phyloP scores from a whole-genome alignment of 1,140 invertebrate species.

The Zophobas atratus region DNA sequence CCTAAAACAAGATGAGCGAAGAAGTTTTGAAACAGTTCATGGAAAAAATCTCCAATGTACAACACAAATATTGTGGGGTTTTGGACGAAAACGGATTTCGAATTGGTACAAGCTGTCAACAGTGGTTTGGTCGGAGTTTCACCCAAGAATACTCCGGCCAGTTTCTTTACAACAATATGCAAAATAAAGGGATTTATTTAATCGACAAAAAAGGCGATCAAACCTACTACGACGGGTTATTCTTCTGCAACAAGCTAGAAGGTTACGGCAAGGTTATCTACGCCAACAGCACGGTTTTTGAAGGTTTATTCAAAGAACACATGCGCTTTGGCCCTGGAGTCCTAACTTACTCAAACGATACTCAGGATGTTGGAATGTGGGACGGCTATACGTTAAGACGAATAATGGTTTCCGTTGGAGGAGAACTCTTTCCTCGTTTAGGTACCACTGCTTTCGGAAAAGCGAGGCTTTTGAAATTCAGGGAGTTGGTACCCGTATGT shows the following conservation, averaged over 20 bases:
- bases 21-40: constrained; percentile 2
- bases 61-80: constrained; percentile 35
- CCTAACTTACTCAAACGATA: constrained; percentile 65
- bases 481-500: constrained; percentile 55
- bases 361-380: constrained; percentile 71
- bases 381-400: constrained; percentile 66
- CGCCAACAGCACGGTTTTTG: constrained; percentile 66
- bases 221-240: constrained; percentile 69
- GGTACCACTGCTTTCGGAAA: constrained; percentile 51
- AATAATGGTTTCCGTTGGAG: constrained; percentile 56
- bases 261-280: constrained; percentile 71
- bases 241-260: constrained; percentile 70
- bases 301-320: constrained; percentile 69
- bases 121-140: constrained; percentile 32
- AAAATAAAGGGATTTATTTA: constrained; percentile 69
- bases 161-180: constrained; percentile 67
- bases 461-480: constrained; percentile 56
- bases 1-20: no score
- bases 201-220: constrained; percentile 60
- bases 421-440: constrained; percentile 54
- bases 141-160: constrained; percentile 66
- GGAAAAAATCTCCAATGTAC: constrained; percentile 7
- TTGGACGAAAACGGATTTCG: constrained; percentile 37
- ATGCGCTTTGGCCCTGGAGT: constrained; percentile 71
- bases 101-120: constrained; percentile 38